Evolutionary conservation across 2,113 vertebrate species (phyloP).

Genomic region (Solea solea): DNA sequence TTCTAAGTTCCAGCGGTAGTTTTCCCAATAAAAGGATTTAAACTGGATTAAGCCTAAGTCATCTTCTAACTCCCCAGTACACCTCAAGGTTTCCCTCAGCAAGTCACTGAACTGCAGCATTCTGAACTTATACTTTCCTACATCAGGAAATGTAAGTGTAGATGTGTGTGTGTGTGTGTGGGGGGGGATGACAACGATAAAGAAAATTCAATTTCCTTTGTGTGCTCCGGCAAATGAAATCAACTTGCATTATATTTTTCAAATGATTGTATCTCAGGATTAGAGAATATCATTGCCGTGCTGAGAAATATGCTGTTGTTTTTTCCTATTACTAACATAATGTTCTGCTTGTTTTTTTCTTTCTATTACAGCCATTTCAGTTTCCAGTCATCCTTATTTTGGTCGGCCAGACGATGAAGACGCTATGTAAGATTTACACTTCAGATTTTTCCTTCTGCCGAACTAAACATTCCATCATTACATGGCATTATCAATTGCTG

Average conservation of each 20-base stretch:
- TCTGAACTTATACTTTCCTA: conserved; percentile 22
- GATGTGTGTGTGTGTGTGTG: background rate
- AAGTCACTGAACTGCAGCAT: background rate
- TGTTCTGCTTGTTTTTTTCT: conserved; percentile 48
- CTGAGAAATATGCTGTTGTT: conserved; percentile 38
- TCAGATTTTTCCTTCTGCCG: conserved; percentile 2
- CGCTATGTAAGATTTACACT: conserved; percentile 85
- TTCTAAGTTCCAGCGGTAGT: too few relatives aligned
- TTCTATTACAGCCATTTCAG: conserved; percentile 86
- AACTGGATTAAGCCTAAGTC: too few relatives aligned
- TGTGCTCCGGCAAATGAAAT: conserved; percentile 70
- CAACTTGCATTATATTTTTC: conserved; percentile 60
- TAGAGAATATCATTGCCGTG: conserved; percentile 62
- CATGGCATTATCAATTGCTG: background rate
- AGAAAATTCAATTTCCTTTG: conserved; percentile 70
- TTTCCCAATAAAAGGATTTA: too few relatives aligned
- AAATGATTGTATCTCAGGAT: conserved; percentile 60
- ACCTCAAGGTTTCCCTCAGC: background rate
- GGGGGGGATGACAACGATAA: conserved; percentile 48
- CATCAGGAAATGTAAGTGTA: conserved; percentile 37
- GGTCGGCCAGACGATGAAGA: conserved; percentile 89
- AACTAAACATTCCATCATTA: background rate
- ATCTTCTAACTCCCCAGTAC: too few relatives aligned
- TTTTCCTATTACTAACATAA: conserved; percentile 33
- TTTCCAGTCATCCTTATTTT: conserved; percentile 93